Conservation (phyloP, 2,888 invertebrate genomes). For the Stramonita haemastoma region DNA sequence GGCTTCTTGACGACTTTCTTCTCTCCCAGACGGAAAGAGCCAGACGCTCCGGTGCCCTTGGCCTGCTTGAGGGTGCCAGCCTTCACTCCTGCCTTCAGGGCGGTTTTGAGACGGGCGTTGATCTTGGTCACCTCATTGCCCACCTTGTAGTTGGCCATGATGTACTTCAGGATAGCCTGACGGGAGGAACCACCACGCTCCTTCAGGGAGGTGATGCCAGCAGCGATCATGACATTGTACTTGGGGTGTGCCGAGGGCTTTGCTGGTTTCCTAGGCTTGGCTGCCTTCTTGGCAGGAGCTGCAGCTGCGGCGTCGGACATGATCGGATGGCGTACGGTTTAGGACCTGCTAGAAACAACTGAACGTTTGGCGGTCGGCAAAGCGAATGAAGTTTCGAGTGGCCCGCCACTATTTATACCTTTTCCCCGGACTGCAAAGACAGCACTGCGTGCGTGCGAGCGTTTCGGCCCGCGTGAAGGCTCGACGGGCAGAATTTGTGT, state of each 20-base stretch:
- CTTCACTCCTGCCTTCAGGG: constrained; percentile 69
- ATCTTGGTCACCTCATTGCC: constrained; percentile 58
- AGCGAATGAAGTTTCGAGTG: not conserved
- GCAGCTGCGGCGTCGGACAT: constrained; percentile 15
- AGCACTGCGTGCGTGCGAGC: constrained; percentile 12
- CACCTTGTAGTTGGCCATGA: constrained; percentile 73
- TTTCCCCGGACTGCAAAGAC: constrained; percentile 14
- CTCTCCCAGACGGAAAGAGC: constrained; percentile 53
- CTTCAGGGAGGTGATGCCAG: constrained; percentile 70
- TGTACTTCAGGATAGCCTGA: constrained; percentile 76
- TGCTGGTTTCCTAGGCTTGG: constrained; percentile 40
- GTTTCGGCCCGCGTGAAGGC: constrained; percentile 23
- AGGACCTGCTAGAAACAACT: not conserved
- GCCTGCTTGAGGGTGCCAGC: constrained; percentile 66
- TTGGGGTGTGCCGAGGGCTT: constrained; percentile 57
- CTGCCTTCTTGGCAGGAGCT: not conserved
- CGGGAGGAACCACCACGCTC: constrained; percentile 75
- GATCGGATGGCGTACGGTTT: not conserved
- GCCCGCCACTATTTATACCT: not conserved
- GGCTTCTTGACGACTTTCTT: constrained; percentile 46
- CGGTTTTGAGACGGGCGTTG: constrained; percentile 64
- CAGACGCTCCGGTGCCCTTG: constrained; percentile 55
- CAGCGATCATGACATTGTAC: constrained; percentile 73
- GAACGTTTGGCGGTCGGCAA: not conserved
- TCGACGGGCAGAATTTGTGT: not conserved